Evolutionary conservation across 2,888 invertebrate genomes (phyloP).

Genomic region (Torymus tubicola): DNA sequence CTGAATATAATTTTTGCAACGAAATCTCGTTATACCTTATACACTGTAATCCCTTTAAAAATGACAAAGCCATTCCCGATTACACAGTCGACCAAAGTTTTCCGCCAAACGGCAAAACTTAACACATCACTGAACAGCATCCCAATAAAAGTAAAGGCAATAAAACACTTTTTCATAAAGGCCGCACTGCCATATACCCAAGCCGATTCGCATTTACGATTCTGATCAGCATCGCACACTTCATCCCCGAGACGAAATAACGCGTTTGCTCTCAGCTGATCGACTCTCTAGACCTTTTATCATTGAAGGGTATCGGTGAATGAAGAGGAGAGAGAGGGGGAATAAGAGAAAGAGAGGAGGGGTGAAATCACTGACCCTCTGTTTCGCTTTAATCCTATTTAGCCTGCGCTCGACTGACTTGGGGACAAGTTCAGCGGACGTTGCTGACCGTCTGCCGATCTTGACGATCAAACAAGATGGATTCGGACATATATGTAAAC

Average conservation of each 20-base stretch:
- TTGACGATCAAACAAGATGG: constrained; percentile 34
- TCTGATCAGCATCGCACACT: constrained; percentile 21
- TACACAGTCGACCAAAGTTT: background rate
- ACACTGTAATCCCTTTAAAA: too few species aligned
- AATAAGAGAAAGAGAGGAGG: background rate
- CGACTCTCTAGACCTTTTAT: constrained; percentile 25
- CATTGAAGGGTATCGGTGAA: constrained; percentile 8
- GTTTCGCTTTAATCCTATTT: constrained; percentile 48
- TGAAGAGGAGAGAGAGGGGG: background rate
- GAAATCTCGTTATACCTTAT: too few species aligned
- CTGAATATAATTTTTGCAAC: too few species aligned
- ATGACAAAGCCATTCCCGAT: too few species aligned
- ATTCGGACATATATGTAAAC: constrained; percentile 27
- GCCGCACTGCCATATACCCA: too few species aligned
- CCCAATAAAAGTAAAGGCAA: background rate
- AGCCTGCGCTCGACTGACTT: constrained; percentile 25
- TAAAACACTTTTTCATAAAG: constrained; percentile 18
- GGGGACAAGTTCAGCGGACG: background rate
- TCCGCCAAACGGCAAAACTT: constrained; percentile 6
- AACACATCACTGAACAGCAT: constrained; percentile 17
- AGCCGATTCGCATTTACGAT: too few species aligned
- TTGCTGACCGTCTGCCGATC: constrained; percentile 45
- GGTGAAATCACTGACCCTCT: constrained; percentile 6
- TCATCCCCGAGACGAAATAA: constrained; percentile 13
- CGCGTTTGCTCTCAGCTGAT: constrained; percentile 19